Evolutionary conservation across 2,113 vertebrate genomes (phyloP), one percentile per base, ranked within the genome.

Genomic region (Caloenas nicobarica): DNA sequence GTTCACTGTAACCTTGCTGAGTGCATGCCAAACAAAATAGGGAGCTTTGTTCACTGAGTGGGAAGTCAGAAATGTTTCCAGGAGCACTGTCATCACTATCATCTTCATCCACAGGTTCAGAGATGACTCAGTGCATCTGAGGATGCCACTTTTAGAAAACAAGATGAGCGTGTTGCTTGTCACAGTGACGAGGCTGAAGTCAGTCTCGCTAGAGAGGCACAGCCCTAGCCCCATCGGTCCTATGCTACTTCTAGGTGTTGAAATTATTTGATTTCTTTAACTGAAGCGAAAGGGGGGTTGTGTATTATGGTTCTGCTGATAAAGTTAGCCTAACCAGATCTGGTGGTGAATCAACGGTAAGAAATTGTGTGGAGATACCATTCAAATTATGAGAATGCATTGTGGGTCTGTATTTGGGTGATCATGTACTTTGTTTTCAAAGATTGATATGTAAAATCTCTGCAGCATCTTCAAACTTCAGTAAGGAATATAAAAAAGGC

Each of bases 71-170:
- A 90, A 89, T 87, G 34, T 51, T 91, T 93, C 65, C 72, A 92
- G 80, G 51, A 91, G 86, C 86, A 71, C 68, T 94, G 94, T 91
- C 86, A 86, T 86, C 82, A 64, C 79, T 64, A 21, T 77, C 76
- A 26, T 76, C 81, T 81, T 95, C 83, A 89, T 64, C 34, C 65
- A 86, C 93, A 86, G 76, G 83, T 92, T 96, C 68, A 88, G 72
- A 86, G 64, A 92, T 83, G 83, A 96, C 60, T 96, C 92, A 86
- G 83, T 86, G 83, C 11, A 10, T 92, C 65, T 91, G 46, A 92
- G 72, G 76, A 73, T 84, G 51, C 64, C 33, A 71, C 56, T 84
- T 95, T 89, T 84, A 91, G 83, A 95, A 93, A 88, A 38, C 60
- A 68, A 92, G 69, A 33, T 64, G 51, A 88, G 42, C 0, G 1